A percentile compares a stretch with the other conserved stretches of the same genome.
phyloP scores from a whole-genome alignment of 2,113 vertebrate genomes.

The Erythrolamprus reginae region DNA sequence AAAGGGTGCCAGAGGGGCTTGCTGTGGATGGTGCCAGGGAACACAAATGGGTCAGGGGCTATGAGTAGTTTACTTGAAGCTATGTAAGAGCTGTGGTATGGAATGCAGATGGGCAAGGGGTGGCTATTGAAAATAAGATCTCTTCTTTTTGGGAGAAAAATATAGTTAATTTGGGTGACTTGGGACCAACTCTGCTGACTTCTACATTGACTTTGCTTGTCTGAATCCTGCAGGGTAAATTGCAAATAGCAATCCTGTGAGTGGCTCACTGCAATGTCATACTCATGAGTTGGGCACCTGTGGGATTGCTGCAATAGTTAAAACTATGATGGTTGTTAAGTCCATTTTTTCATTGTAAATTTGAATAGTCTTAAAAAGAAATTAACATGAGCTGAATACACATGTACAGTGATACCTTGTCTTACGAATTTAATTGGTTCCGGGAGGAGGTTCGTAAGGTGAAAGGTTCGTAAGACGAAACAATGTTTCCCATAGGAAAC shows the following conservation, averaged over 20 bases:
- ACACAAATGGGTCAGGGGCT: neutral
- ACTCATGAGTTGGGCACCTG: neutral
- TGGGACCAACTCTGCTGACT: neutral
- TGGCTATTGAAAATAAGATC: neutral
- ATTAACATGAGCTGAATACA: neutral
- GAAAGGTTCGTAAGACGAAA: too few relatives aligned
- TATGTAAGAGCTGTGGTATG: neutral
- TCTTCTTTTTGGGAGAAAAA: neutral
- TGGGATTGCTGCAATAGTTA: neutral
- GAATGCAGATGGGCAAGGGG: neutral
- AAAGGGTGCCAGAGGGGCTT: neutral
- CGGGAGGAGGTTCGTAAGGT: too few relatives aligned
- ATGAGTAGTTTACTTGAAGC: neutral
- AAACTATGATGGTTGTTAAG: neutral
- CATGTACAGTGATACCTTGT: too few relatives aligned
- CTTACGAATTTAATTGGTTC: too few relatives aligned
- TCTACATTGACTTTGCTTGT: neutral
- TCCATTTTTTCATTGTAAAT: neutral
- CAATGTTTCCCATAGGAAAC: too few relatives aligned
- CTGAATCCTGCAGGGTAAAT: neutral
- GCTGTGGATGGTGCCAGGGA: neutral
- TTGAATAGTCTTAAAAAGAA: neutral
- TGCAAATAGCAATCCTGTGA: neutral
- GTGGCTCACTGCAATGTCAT: neutral
- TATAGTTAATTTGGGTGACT: neutral